phyloP scores from a whole-genome alignment of 2,888 invertebrate species.

The Ditula angustiorana region DNA sequence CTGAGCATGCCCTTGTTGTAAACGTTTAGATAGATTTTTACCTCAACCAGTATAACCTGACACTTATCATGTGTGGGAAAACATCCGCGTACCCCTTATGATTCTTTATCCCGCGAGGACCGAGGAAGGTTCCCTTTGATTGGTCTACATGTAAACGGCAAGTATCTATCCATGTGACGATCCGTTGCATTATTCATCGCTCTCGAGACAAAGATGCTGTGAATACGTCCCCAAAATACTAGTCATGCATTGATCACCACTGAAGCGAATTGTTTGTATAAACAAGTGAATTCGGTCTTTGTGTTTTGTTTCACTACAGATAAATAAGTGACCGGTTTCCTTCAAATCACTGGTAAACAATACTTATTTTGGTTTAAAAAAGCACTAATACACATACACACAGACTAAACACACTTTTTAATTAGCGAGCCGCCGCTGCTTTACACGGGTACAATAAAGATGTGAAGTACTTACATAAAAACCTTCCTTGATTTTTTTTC shows the following conservation, averaged over 20 bases:
- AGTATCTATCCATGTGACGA: slow-evolving; percentile 60
- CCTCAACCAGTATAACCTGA: slow-evolving; percentile 52
- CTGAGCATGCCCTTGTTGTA: slow-evolving; percentile 48
- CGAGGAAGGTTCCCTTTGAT: slow-evolving; percentile 2
- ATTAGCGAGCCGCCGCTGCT: no score
- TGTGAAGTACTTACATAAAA: no score
- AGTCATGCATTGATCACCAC: slow-evolving; percentile 69
- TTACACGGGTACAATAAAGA: no score
- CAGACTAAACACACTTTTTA: no score
- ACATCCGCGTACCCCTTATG: background rate
- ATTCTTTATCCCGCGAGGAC: background rate
- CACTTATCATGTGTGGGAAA: slow-evolving; percentile 34
- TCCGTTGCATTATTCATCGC: slow-evolving; percentile 74
- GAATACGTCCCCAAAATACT: slow-evolving; percentile 60
- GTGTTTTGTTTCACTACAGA: slow-evolving; percentile 18
- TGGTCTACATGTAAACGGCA: slow-evolving; percentile 55
- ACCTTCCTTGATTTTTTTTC: no score
- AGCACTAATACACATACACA: no score
- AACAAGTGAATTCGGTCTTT: slow-evolving; percentile 52
- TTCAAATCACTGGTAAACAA: no score
- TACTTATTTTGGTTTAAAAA: no score
- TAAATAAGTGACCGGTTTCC: background rate
- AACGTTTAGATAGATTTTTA: slow-evolving; percentile 51
- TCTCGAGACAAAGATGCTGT: slow-evolving; percentile 68
- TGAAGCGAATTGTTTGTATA: slow-evolving; percentile 53